Base-by-base conservation (phyloP, 2,888 invertebrate species). In the Andrena minutula region DNA sequence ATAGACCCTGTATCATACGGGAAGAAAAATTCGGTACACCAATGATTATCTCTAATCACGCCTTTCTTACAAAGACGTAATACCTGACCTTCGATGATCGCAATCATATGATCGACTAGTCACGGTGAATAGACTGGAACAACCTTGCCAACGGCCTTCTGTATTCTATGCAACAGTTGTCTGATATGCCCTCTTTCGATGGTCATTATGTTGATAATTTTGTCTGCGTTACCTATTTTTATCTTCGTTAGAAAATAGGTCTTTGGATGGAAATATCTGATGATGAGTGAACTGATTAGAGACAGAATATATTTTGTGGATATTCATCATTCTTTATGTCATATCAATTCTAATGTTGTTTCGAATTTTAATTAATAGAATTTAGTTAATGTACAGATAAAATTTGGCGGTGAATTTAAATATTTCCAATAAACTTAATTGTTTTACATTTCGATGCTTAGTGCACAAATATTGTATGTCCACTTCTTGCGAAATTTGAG, bases 141-240 rank as follows among this genome's bases (percentile, higher is more conserved):
- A 86, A 71, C 89, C 89, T 90, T 90, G 88, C 86, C 85, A 80
- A 77, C 89, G 89, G 83, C 89, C 88, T 89, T 90, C 88, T 65
- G 47, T 81, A 53, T 78, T 56, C 77, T 26, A 51, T 77, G 61
- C 70, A 64, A 72, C 65, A 53, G 30, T 58, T 71, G 49, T 65
- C 28, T 47, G 70, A 77, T 53, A 75, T 74, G 71, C 76, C 64
- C 64, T 73, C 72, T 65, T 65, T 64, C 79, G 64, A 71, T 73
- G 64, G 69, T 49, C 20, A 23, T 51, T 68, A n/a, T 32, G 47
- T 30, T 26, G 53, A 66, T 30, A 41, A 60, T 16, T 78, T 35
- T 23, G 47, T 63, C 47, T n/a, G 66, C 23, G 20, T 58, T 23
- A n/a, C 16, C 12, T 63, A 41, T 47, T 64, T 16, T n/a, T 41